Conservation (phyloP, 2,888 invertebrate genomes). For the Tachina grossa region DNA sequence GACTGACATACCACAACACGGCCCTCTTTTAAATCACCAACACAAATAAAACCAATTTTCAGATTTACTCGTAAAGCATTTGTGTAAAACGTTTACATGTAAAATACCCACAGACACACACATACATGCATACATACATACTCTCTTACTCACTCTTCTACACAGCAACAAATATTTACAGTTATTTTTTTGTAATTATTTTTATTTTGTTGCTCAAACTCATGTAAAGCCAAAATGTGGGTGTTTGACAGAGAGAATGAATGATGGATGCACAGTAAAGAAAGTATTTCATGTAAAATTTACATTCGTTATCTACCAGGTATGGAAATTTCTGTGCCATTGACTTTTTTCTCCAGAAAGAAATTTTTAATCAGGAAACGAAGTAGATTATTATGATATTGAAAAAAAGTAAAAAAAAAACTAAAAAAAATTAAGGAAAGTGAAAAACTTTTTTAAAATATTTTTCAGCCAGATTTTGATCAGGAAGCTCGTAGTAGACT, state of each 20-base stretch:
- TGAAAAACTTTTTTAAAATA: too few relatives aligned
- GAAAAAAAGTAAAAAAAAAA: too few relatives aligned
- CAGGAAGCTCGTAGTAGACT: too few relatives aligned
- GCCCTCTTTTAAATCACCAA: conserved; percentile 21
- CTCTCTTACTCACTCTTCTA: conserved; percentile 11
- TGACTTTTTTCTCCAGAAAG: not conserved
- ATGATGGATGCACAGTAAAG: not conserved
- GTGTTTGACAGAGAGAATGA: not conserved
- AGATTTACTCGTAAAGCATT: conserved; percentile 18
- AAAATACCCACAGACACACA: conserved; percentile 55
- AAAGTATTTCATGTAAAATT: conserved; percentile 5
- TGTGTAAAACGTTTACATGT: conserved; percentile 8
- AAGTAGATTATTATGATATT: too few relatives aligned
- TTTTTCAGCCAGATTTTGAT: too few relatives aligned
- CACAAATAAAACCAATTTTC: conserved; percentile 16
- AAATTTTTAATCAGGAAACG: not conserved
- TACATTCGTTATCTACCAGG: not conserved
- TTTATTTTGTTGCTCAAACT: conserved; percentile 13
- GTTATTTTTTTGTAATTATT: conserved; percentile 18
- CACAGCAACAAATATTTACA: conserved; percentile 66
- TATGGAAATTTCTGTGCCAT: not conserved
- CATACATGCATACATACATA: not conserved
- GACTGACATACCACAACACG: not conserved
- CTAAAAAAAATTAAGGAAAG: too few relatives aligned
- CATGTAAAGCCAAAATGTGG: not conserved